Evolutionary conservation across 2,797 vertebrate species (phyloP), one percentile per base, ranked within the genome.

Genomic region (Podarcis lilfordi): DNA sequence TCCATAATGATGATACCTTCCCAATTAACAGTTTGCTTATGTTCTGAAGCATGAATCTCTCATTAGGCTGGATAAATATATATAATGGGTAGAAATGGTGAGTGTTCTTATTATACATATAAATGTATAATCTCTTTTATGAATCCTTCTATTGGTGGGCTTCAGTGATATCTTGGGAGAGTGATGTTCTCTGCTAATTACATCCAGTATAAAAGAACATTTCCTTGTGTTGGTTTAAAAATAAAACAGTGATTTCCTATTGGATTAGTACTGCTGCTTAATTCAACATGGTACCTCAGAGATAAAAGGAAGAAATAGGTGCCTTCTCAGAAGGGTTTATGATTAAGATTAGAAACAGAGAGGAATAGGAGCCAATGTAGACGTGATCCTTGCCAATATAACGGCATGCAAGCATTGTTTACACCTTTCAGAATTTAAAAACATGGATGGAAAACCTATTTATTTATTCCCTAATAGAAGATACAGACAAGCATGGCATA

Each of bases 21-120:
- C 79, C 35, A 87, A 25, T 81, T 81, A 71, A 87, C 69, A 8
- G 35, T 87, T 55, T 37, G 32, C 75, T 86, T 32, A 50, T 77
- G 59, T 77, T 66, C 84, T 45, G 75, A 78, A 86, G 37, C 77
- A 50, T 78, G 40, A 86, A 40, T 21, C 25, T 50, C 85, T 80
- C 66, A 82, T 74, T 74, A 87, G 79, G 69, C 8, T 66, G 79
- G 45, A 87, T 74, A n/a, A 75, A 61, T 64, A 81, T 81, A 43
- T 69, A 64, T 71, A 81, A 87, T 43, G 27, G 79, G 32, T 64
- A 64, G 37, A 61, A 80, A 68, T 1, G 25, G 45, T 82, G 29
- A 37, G 40, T 82, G 37, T 75, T 74, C 86, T 87, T 21, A 64
- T 87, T 81, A 64, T 32, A 50, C 86, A 87, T 81, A 86, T 80